Evolutionary conservation across 2,888 invertebrate genomes (phyloP).

Genomic region (Agrochola litura): DNA sequence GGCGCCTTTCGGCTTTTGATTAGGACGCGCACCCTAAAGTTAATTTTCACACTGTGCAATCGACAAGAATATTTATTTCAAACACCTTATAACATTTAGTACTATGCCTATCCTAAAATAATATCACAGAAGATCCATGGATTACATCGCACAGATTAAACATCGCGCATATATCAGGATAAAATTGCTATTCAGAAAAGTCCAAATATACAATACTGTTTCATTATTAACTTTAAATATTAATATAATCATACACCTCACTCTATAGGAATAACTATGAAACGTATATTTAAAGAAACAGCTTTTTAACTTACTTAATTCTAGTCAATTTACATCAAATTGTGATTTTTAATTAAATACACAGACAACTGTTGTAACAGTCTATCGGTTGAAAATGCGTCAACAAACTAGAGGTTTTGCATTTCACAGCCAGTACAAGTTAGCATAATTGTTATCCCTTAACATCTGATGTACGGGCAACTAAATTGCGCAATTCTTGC

Average conservation of each 20-base stretch:
- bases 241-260: neutral
- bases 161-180: constrained; percentile 20
- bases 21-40: neutral
- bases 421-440: constrained; percentile 21
- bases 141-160: constrained; percentile 43
- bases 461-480: neutral
- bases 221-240: constrained; percentile 13
- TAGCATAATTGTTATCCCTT: neutral
- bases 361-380: neutral
- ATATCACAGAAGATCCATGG: constrained; percentile 58
- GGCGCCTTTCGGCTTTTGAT: neutral
- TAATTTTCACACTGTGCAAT: constrained; percentile 6
- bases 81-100: constrained; percentile 1
- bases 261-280: neutral
- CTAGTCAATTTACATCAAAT: constrained; percentile 4
- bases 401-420: neutral
- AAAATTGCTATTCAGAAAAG: constrained; percentile 22
- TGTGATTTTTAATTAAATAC: constrained; percentile 2
- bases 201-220: constrained; percentile 19
- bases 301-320: neutral
- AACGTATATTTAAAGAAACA: neutral
- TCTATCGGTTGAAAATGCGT: neutral
- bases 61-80: constrained; percentile 3
- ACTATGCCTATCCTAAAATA: constrained; percentile 40
- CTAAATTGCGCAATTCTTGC: neutral